Evolutionary conservation across 1,140 invertebrate genomes (phyloP).

Genomic region (Papilio polytes): DNA sequence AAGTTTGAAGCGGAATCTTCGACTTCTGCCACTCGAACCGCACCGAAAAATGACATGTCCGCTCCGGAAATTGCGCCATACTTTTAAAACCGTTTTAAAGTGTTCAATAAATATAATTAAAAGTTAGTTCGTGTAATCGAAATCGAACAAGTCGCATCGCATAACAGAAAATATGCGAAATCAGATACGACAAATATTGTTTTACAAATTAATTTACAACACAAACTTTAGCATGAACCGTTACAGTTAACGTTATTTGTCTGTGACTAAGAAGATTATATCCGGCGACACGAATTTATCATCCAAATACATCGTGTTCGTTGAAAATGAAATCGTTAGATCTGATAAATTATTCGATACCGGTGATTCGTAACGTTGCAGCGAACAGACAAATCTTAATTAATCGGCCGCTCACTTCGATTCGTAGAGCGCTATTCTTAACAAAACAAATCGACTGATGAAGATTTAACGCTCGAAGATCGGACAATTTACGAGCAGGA

Average conservation of each 20-base stretch:
- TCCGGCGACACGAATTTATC: neutral
- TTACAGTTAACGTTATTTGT: neutral
- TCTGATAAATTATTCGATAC: slow-evolving; percentile 40
- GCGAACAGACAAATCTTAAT: slow-evolving; percentile 44
- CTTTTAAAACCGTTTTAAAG: slow-evolving; percentile 35
- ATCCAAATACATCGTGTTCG: slow-evolving; percentile 21
- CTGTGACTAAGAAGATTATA: slow-evolving; percentile 1
- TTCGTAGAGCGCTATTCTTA: slow-evolving; percentile 32
- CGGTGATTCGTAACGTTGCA: slow-evolving; percentile 38
- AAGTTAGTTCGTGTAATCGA: neutral
- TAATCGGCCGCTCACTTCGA: slow-evolving; percentile 39
- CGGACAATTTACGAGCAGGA: slow-evolving; percentile 10
- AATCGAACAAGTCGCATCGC: neutral
- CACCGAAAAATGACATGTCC: slow-evolving; percentile 45
- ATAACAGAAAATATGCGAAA: neutral
- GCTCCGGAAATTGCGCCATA: slow-evolving; percentile 5
- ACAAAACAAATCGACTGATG: slow-evolving; percentile 32
- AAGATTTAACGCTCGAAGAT: slow-evolving; percentile 23
- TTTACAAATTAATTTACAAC: too few species aligned
- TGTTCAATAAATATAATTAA: slow-evolving; percentile 5
- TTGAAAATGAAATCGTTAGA: slow-evolving; percentile 31
- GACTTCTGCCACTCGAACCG: slow-evolving; percentile 22
- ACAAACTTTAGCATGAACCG: too few species aligned
- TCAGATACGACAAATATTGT: too few species aligned
- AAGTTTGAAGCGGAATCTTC: slow-evolving; percentile 37